Evolutionary conservation across 1,140 invertebrate genomes (phyloP).

Genomic region (Zaprionus inermis): DNA sequence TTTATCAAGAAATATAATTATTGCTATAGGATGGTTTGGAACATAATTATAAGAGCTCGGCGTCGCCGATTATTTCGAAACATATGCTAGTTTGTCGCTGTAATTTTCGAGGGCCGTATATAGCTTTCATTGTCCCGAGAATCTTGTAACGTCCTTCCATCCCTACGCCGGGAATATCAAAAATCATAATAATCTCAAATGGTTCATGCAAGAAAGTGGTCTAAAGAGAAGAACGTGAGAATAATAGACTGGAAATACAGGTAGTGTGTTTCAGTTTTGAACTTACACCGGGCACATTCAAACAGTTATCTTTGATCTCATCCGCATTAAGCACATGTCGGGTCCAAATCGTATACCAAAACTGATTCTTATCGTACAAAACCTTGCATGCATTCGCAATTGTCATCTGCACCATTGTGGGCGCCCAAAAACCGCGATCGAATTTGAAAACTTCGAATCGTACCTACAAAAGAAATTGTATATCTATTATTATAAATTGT

Average conservation of each 20-base stretch:
- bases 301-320: background rate
- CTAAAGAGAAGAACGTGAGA: background rate
- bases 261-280: background rate
- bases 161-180: background rate
- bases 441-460: background rate
- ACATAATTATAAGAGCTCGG: background rate
- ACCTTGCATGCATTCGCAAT: background rate
- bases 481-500: background rate
- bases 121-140: background rate
- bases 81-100: background rate
- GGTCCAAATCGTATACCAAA: background rate
- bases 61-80: background rate
- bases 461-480: background rate
- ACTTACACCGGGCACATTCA: background rate
- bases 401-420: background rate
- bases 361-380: background rate
- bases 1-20: too few species aligned
- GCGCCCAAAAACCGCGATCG: background rate
- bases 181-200: background rate
- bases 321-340: background rate
- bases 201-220: background rate
- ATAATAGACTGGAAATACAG: background rate
- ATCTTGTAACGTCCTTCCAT: background rate
- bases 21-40: too few species aligned
- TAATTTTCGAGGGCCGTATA: background rate